These are phyloP conservation scores for Synanthedon myopaeformis DNA, from an alignment of 2,888 invertebrate species.

Conservation along the genomic window DNA sequence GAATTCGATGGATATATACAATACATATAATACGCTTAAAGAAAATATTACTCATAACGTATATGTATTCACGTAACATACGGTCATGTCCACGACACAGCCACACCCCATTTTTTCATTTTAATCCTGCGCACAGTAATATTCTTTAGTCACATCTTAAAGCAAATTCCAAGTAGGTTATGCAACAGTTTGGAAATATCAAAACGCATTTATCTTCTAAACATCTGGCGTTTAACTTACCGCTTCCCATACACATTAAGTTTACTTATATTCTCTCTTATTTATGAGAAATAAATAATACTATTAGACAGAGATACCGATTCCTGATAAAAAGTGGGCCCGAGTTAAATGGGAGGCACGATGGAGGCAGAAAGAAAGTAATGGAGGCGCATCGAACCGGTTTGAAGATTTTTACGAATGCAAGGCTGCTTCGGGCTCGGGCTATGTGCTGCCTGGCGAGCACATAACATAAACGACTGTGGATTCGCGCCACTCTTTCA, in stretches of 20 bases:
- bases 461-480: constrained; percentile 56
- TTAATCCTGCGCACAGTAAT: no score
- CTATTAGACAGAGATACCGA: constrained; percentile 70
- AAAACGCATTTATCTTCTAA: constrained; percentile 50
- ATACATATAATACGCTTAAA: no score
- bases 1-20: no score
- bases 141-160: no score
- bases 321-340: constrained; percentile 70
- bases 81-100: no score
- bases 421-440: constrained; percentile 58
- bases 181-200: constrained; percentile 3
- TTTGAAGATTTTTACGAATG: constrained; percentile 70
- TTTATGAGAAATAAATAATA: constrained; percentile 71
- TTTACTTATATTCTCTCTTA: constrained; percentile 65
- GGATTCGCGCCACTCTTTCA: constrained; percentile 63
- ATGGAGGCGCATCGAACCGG: constrained; percentile 69
- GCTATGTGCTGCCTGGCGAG: constrained; percentile 53
- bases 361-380: constrained; percentile 69
- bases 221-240: constrained; percentile 59
- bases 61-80: no score
- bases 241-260: constrained; percentile 62
- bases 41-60: no score
- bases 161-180: background rate
- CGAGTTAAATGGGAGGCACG: constrained; percentile 69
- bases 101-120: no score